Evolutionary conservation across 2,888 invertebrate genomes (phyloP), one percentile per base, ranked within the genome.

Genomic region (Bombyx huttoni): DNA sequence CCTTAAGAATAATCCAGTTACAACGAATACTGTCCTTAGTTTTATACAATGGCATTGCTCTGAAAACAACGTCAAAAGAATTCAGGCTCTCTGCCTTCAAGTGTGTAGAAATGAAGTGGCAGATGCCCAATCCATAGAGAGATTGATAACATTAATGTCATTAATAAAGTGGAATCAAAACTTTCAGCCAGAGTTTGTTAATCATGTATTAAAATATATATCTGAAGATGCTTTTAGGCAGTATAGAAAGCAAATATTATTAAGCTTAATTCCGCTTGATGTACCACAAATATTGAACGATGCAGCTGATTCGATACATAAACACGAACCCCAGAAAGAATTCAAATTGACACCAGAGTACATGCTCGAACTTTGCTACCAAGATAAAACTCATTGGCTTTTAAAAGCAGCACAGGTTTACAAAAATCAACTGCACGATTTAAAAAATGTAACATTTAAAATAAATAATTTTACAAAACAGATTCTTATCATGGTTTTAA

Each of bases 401-500:
- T 60, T 88, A 34, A 87, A 89, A 72, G 88, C 88, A 48, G 81
- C 81, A 7, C 75, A 85, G 60, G 78, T 88, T 35, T 83, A 84
- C 58, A 82, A 84, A 62, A 71, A 81, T 49, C 84, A 88, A 56
- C 64, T 88, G 1, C 80, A 83, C 61, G 84, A 86, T 53, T 79
- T 85, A 74, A 87, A 85, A 59, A 87, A 75, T 70, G 82, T 83
- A 1, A 83, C 82, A 56, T 89, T 84, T 57, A 86, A 86, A 68
- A 88, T 88, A 5, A 87, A 89, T 60, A 84, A 84, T 58, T 86
- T 89, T 54, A 85, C 85, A 2, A 88, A 87, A 67, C 89, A 89
- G 69, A 81, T 89, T 53, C 77, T 88, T 13, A 84, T 89, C 50
- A 83, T 89, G 79, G 82, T 87, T 53, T 76, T 89, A 1, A 87